These are phyloP conservation scores for Hyperoplus immaculatus DNA, from an alignment of 2,797 vertebrate species.

Conservation along the genomic window DNA sequence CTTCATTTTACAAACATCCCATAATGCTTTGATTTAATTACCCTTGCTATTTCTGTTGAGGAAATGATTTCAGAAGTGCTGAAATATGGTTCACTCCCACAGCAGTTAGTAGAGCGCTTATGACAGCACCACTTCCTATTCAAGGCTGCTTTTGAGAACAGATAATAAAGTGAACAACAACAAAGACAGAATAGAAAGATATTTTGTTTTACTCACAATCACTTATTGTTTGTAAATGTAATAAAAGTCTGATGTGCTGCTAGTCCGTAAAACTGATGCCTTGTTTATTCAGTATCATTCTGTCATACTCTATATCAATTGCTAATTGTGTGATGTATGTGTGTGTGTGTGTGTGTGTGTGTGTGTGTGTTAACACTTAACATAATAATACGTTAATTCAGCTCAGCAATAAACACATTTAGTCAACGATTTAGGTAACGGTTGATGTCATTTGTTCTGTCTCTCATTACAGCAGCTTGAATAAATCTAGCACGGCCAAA, in stretches of 20 bases:
- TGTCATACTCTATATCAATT: neutral
- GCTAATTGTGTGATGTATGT: neutral
- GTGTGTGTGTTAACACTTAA: neutral
- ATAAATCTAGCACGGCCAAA: slow-evolving; percentile 2
- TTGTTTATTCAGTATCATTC: slow-evolving; percentile 1
- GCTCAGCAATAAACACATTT: slow-evolving; percentile 26
- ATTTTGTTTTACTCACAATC: neutral
- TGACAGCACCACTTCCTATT: slow-evolving; percentile 19
- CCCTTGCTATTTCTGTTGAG: slow-evolving; percentile 64
- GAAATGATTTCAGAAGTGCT: slow-evolving; percentile 62
- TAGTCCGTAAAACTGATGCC: neutral
- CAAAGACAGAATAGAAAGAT: slow-evolving; percentile 6
- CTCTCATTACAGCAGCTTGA: slow-evolving; percentile 3
- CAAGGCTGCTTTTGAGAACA: slow-evolving; percentile 13
- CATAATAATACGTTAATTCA: slow-evolving; percentile 13
- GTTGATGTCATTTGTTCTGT: slow-evolving; percentile 1
- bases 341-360: too few relatives aligned
- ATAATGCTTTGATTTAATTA: slow-evolving; percentile 66
- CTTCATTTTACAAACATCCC: slow-evolving; percentile 66
- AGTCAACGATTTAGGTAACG: neutral
- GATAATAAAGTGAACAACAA: slow-evolving; percentile 8
- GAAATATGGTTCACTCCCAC: slow-evolving; percentile 55
- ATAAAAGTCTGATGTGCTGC: slow-evolving; percentile 1
- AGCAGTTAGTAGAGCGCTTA: slow-evolving; percentile 41
- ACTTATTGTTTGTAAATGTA: slow-evolving; percentile 10